Evolutionary conservation across 37 sponge, comb jelly and placozoan species (phyloP).

Genomic region (Oopsacas minuta): DNA sequence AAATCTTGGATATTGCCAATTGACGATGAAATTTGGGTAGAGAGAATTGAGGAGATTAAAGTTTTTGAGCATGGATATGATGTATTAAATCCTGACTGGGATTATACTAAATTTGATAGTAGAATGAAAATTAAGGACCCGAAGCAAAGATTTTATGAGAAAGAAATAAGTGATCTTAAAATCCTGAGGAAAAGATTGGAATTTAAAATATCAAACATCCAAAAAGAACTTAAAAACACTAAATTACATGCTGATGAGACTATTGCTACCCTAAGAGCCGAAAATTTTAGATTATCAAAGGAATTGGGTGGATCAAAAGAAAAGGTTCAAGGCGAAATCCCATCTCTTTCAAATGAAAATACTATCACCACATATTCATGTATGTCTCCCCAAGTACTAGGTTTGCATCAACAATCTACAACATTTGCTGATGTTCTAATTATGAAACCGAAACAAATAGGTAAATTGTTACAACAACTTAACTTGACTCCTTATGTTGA

Average conservation of each 20-base stretch:
- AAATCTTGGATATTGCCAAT: not conserved
- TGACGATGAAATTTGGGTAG: slow-evolving; percentile 5
- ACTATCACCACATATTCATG: not conserved
- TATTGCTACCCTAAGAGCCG: not conserved
- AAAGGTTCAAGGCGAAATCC: not conserved
- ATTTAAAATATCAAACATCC: not conserved
- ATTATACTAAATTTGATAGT: not conserved
- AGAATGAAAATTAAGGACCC: not conserved
- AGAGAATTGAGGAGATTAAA: not conserved
- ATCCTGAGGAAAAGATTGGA: slow-evolving; percentile 1
- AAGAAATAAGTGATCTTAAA: not conserved
- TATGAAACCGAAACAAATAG: not conserved
- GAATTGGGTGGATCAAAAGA: not conserved
- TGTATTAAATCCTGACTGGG: not conserved
- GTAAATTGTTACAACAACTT: not conserved
- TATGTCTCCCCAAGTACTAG: not conserved
- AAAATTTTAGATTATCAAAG: not conserved
- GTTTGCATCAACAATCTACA: not conserved
- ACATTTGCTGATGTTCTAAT: not conserved
- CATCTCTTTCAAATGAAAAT: not conserved
- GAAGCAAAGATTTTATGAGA: slow-evolving; percentile 4
- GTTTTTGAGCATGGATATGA: slow-evolving; percentile 4
- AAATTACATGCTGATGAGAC: not conserved
- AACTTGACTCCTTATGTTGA: not conserved
- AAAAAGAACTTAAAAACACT: not conserved